Evolutionary conservation across 2,113 vertebrate genomes (phyloP).

Genomic region (Mastomys natalensis): DNA sequence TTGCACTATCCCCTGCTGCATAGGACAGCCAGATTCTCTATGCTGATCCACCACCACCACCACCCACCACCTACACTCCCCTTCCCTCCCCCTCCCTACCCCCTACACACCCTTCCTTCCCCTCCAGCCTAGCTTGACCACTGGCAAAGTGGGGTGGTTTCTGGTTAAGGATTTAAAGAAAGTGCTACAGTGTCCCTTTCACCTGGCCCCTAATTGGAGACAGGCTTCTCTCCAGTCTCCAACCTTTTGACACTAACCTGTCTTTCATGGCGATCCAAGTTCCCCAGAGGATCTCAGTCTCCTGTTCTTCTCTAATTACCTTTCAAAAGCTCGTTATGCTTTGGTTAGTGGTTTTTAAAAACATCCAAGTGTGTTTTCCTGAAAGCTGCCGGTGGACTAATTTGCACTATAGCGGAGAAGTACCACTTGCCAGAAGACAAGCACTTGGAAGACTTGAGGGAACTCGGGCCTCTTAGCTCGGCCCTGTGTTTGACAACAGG

Average conservation of each 20-base stretch:
- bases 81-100: too few relatives aligned
- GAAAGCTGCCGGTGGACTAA: not conserved
- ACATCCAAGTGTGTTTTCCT: slow-evolving; percentile 12
- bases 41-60: too few relatives aligned
- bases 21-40: not conserved
- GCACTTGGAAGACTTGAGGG: not conserved
- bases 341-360: not conserved
- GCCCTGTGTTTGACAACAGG: not conserved
- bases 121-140: too few relatives aligned
- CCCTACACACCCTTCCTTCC: too few relatives aligned
- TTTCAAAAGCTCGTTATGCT: not conserved
- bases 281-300: not conserved
- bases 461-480: not conserved
- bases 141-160: not conserved
- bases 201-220: not conserved
- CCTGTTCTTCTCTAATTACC: not conserved
- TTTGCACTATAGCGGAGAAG: slow-evolving; percentile 1
- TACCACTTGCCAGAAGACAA: not conserved
- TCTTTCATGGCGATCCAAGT: not conserved
- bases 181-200: not conserved
- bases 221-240: not conserved
- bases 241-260: not conserved
- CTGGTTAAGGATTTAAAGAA: not conserved
- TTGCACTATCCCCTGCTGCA: not conserved
- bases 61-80: too few relatives aligned